Conservation (phyloP, 2,797 vertebrate species). For the Urophycis tenuis region DNA sequence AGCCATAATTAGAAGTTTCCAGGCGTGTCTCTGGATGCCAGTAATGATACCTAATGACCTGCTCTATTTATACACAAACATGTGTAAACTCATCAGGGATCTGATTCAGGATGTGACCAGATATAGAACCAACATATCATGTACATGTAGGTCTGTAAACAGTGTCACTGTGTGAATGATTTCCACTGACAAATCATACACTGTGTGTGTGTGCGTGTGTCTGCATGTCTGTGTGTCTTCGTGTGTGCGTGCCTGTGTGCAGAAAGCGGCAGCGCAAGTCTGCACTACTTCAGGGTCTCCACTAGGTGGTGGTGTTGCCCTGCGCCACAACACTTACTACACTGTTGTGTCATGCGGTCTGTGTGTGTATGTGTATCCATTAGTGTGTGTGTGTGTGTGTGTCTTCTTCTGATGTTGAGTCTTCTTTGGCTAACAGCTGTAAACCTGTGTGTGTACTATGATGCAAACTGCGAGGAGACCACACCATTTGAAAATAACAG, state of each 20-base stretch:
- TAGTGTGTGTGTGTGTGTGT: conserved; percentile 2
- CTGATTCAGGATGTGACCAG: background rate
- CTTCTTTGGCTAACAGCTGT: background rate
- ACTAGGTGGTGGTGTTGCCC: background rate
- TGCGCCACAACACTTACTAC: background rate
- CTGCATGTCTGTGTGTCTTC: conserved; percentile 6
- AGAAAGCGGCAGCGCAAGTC: background rate
- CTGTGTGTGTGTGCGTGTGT: background rate
- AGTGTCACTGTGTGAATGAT: background rate
- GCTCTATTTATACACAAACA: background rate
- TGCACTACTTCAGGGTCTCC: background rate
- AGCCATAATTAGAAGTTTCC: background rate
- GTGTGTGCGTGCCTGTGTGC: too few relatives aligned
- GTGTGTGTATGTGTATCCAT: background rate
- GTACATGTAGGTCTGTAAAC: background rate
- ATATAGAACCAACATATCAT: background rate
- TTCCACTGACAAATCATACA: background rate
- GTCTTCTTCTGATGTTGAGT: background rate
- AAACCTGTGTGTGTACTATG: background rate
- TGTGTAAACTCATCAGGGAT: background rate
- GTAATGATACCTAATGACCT: background rate
- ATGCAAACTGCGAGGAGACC: background rate
- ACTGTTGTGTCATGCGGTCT: background rate
- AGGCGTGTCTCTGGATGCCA: too few relatives aligned
- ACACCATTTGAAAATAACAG: background rate